Evolutionary conservation across 2,888 invertebrate species (phyloP), one percentile per base, ranked within the genome.

Genomic region (Lepidochitona cinerea): DNA sequence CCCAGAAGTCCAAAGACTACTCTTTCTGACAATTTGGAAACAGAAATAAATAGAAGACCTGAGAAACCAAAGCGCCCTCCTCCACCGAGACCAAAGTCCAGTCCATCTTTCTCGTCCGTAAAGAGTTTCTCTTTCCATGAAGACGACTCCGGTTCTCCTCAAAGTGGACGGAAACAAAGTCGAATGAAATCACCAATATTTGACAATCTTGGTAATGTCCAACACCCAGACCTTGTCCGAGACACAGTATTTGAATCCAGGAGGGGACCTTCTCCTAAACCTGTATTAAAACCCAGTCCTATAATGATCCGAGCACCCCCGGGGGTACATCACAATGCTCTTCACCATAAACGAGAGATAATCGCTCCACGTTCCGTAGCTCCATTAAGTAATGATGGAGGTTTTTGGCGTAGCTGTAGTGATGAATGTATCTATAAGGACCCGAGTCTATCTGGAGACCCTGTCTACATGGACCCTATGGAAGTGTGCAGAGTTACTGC

Each of bases 381-480:
- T 7, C 32, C 59, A 7, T 14, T 14, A 2, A 7, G 14, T 23
- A 26, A 14, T 4, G 32, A 29, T 32, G 12, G 59, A 23, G 59
- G 59, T 4, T 29, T 59, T 23, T 59, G 23, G 14, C 35, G 66
- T 4, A 66, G 66, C 29, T 66, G 66, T 32, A 87, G 87, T 80
- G 84, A 83, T 6, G 87, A 87, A 37, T 83, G 85, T 74, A 68
- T 87, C n/a, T 75, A 80, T 33, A 74, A 71, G 9, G 79, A 66
- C 12, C 66, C 66, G 3, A 37, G 23, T 32, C 18, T 35, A 3
- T 66, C 54, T 52, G 71, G 78, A 33, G 82, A 78, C 72, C 80
- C 80, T 53, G 79, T 83, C 12, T 85, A 82, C 66, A 81, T 83
- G 74, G 83, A 84, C 68, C 82, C 83, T 26, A 66, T 66, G 29